These are phyloP conservation scores for Troides oblongomaculatus DNA, from an alignment of 2,888 invertebrate species.

Conservation along the genomic window DNA sequence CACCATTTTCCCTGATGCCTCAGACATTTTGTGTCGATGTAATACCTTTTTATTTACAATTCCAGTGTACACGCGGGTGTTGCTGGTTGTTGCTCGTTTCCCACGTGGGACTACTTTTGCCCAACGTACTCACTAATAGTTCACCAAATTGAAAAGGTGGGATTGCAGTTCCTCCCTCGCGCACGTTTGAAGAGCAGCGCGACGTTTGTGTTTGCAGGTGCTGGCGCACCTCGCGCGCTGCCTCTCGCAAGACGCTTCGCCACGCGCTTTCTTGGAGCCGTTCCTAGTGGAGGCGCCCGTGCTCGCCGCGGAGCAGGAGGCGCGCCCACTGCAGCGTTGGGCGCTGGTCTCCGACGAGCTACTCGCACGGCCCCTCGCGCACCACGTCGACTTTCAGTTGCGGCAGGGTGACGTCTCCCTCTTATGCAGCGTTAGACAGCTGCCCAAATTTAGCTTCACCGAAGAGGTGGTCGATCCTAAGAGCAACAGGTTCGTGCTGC, in stretches of 20 bases:
- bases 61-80: too few relatives aligned
- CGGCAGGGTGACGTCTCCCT: slow-evolving; percentile 96
- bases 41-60: too few relatives aligned
- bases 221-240: slow-evolving; percentile 94
- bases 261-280: slow-evolving; percentile 96
- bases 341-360: slow-evolving; percentile 95
- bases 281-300: slow-evolving; percentile 93
- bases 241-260: slow-evolving; percentile 95
- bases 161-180: neutral
- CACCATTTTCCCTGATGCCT: too few relatives aligned
- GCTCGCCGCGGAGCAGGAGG: slow-evolving; percentile 90
- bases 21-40: too few relatives aligned
- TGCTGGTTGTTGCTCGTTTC: too few relatives aligned
- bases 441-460: slow-evolving; percentile 96
- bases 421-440: slow-evolving; percentile 89
- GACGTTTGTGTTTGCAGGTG: slow-evolving; percentile 61
- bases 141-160: too few relatives aligned
- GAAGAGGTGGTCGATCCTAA: slow-evolving; percentile 98
- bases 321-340: slow-evolving; percentile 94
- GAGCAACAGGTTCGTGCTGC: slow-evolving; percentile 95
- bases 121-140: too few relatives aligned
- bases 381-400: slow-evolving; percentile 93
- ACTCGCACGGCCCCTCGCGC: slow-evolving; percentile 90
- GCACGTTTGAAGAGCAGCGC: too few relatives aligned
- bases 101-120: too few relatives aligned